Percentiles rank a stretch among this genome's conserved stretches.
Conservation (phyloP, 2,113 vertebrate species). For the Saccopteryx leptura region DNA sequence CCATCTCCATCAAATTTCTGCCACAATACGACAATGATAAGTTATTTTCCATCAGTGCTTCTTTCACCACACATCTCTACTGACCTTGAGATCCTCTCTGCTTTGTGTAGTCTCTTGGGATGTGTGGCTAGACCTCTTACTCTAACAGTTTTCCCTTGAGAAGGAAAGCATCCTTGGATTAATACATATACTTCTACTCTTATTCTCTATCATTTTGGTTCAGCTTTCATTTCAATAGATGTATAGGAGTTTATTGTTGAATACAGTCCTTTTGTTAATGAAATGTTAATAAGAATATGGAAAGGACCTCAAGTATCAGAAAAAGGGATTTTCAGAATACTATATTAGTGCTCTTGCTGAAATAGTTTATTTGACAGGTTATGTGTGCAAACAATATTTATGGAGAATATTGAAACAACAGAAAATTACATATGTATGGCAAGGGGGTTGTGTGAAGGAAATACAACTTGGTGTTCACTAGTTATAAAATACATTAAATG, state of each 20-base stretch:
- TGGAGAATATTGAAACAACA: background rate
- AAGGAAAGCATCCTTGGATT: background rate
- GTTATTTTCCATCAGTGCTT: background rate
- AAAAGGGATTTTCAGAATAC: background rate
- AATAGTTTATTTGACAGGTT: background rate
- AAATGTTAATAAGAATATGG: background rate
- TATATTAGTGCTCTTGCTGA: background rate
- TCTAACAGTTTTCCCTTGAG: background rate
- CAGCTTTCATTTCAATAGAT: background rate
- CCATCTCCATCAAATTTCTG: background rate
- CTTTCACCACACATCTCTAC: background rate
- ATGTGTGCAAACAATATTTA: background rate
- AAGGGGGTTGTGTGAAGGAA: background rate
- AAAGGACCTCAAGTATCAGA: background rate
- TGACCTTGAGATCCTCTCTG: background rate
- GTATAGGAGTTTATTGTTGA: background rate
- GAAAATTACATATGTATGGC: background rate
- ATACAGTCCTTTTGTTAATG: background rate
- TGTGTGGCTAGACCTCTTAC: background rate
- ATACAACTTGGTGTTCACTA: background rate
- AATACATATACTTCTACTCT: background rate
- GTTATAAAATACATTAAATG: background rate
- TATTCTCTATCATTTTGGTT: background rate
- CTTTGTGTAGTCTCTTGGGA: background rate
- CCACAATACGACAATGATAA: background rate